Evolutionary conservation across 2,113 vertebrate genomes (phyloP), one percentile per base, ranked within the genome.

Genomic region (Prunella fulvescens): DNA sequence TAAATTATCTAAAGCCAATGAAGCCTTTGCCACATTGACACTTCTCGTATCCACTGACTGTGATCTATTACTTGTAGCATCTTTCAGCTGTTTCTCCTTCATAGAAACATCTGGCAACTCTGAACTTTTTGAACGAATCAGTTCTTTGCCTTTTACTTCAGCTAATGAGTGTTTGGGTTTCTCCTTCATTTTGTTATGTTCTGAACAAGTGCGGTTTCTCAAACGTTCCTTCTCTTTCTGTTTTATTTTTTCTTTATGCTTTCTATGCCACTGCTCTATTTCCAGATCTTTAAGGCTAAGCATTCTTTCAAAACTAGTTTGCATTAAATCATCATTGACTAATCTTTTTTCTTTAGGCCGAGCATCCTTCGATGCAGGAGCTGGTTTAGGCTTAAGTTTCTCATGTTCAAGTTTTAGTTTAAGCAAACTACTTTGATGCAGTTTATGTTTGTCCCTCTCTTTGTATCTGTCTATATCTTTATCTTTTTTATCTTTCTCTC

Each of bases 221-320:
- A 99, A 98, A 51, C 99, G 96, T 58, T 99, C 99, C 33, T 99
- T 98, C 97, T 99, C 99, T 88, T 99, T 99, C 88, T 99, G 99
- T 85, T 99, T 99, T 91, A 99, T 99, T 97, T 99, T 99, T 98
- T 99, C 99, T 97, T 99, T 98, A 82, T 99, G 99, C 67, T 99
- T 99, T 73, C 98, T 98, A 53, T 99, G 99, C 99, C 99, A 99
- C 96, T 99, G 99, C 96, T 99, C 99, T 84, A 99, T 99, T 97
- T 99, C 99, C 92, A 99, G 97, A 93, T 99, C 99, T 96, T 99
- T 99, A 77, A 99, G 97, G 90, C 99, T 99, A 57, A 99, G 98
- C 99, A 99, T 99, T 86, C 99, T 98, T 97, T 99, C 99, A 37
- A 99, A 99, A 97, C 99, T 99, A 66, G 99, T 99, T 97, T 99